Evolutionary conservation across 2,113 vertebrate species (phyloP).

Genomic region (Elachura formosa): DNA sequence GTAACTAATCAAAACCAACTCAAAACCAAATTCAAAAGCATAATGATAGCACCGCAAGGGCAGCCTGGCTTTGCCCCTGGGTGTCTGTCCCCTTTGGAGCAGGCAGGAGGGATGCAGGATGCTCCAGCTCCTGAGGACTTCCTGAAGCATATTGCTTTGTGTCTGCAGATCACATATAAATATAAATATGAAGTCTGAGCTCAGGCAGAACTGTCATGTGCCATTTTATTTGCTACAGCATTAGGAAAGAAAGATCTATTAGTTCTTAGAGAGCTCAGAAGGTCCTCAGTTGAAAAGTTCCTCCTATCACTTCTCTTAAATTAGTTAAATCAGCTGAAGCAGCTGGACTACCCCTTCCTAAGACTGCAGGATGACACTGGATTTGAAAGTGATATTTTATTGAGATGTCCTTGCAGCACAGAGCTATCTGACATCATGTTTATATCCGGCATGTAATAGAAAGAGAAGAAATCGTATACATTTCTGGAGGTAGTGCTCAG

Average conservation of each 20-base stretch:
- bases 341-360: not conserved
- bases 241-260: not conserved
- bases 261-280: not conserved
- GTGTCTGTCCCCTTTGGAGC: not conserved
- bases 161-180: not conserved
- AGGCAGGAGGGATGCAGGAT: not conserved
- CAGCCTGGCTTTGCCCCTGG: not conserved
- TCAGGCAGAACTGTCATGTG: not conserved
- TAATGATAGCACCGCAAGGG: not conserved
- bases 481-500: constrained; percentile 62
- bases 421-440: constrained; percentile 58
- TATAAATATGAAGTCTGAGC: not conserved
- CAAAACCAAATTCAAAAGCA: too few relatives aligned
- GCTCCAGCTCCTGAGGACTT: not conserved
- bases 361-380: constrained; percentile 34
- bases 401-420: constrained; percentile 63
- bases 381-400: constrained; percentile 68
- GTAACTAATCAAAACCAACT: not conserved
- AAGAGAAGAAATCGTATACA: constrained; percentile 12
- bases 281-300: not conserved
- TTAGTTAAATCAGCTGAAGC: not conserved
- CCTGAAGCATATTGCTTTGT: not conserved
- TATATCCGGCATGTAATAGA: constrained; percentile 35
- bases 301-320: not conserved
- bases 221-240: not conserved